Conservation (phyloP, 2,888 invertebrate species). For the Bhutanitis thaidina region DNA sequence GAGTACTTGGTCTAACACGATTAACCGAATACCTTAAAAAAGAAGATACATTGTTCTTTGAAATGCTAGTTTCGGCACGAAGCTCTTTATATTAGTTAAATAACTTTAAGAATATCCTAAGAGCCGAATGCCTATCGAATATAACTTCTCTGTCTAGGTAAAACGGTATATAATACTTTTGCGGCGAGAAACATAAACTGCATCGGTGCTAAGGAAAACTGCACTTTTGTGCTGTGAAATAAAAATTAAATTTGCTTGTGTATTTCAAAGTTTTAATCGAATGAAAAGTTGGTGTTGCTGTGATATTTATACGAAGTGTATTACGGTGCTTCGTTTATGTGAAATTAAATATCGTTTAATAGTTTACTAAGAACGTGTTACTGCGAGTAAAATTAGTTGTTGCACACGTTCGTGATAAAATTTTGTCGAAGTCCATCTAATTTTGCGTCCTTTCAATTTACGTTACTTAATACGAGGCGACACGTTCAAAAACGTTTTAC, state of each 20-base stretch:
- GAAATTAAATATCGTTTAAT: constrained; percentile 72
- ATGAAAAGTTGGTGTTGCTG: constrained; percentile 46
- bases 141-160: constrained; percentile 28
- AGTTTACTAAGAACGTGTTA: constrained; percentile 65
- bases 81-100: constrained; percentile 58
- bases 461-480: neutral
- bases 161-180: constrained; percentile 33
- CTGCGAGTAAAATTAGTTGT: constrained; percentile 42
- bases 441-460: constrained; percentile 7
- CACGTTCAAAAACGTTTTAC: constrained; percentile 7
- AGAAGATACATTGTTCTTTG: constrained; percentile 65
- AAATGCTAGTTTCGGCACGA: constrained; percentile 77
- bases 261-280: constrained; percentile 37
- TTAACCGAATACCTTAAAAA: constrained; percentile 60
- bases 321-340: constrained; percentile 64
- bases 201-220: constrained; percentile 40
- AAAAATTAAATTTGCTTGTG: constrained; percentile 47
- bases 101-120: constrained; percentile 39
- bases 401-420: constrained; percentile 24
- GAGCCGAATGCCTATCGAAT: constrained; percentile 36
- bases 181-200: constrained; percentile 20
- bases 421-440: constrained; percentile 18
- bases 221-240: constrained; percentile 34
- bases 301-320: constrained; percentile 62
- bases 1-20: constrained; percentile 45